Evolutionary conservation across 1,140 invertebrate species (phyloP), one percentile per base, ranked within the genome.

Genomic region (Microplitis mediator): DNA sequence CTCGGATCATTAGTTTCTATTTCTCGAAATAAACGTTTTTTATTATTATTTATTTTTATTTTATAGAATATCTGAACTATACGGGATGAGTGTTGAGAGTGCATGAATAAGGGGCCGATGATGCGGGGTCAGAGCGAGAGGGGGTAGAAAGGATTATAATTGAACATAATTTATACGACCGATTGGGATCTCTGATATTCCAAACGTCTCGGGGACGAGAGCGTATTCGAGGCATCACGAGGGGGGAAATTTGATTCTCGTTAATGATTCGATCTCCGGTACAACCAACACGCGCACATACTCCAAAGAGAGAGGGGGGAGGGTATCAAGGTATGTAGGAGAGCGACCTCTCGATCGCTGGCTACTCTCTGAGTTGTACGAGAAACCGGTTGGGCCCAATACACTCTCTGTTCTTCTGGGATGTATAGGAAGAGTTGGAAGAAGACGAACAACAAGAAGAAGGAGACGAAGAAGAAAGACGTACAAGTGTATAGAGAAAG

Each of bases 211-310:
- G 35, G 4, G 68, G 50, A 62, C 23, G 39, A 32, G 68, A 39
- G 58, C n/a, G 39, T 51, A 63, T 45, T 50, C 5, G 35, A 45
- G 61, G 69, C 63, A 70, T 70, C 62, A 52, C 61, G 32, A 56
- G 45, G 62, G 62, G 70, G 72, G 74, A 80, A 77, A 76, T 80
- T 79, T 77, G 77, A 80, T 79, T 80, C 76, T 76, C 76, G 77
- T 77, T 81, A 78, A 78, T 79, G 75, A 77, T 74, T 77, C 75
- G 78, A 76, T 79, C 75, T 78, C 76, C 75, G 68, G 35, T 72
- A 75, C 63, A 75, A 72, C 70, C 74, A 75, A 72, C 74, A 71
- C 64, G 69, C 73, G 61, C 64, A 68, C 64, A 71, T 62, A 75
- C 34, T 39, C 23, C 3, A 71, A 23, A 39, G 63, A 39, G 50